Evolutionary conservation across 2,113 vertebrate species (phyloP).

Genomic region (Poicephalus meyeri): DNA sequence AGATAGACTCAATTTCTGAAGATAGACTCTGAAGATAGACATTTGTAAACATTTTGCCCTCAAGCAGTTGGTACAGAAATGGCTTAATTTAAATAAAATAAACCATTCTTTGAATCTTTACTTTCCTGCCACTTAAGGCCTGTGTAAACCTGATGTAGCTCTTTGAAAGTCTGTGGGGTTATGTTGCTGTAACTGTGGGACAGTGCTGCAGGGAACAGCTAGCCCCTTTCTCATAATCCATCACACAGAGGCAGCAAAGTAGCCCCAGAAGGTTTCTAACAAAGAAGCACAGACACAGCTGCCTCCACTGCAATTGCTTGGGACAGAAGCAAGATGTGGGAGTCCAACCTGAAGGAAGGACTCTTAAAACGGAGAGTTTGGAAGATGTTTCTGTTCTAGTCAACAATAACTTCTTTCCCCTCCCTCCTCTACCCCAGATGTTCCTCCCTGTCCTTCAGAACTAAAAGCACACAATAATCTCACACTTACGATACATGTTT

Average conservation of each 20-base stretch:
- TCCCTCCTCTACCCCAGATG: too few species aligned
- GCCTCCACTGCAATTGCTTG: background rate
- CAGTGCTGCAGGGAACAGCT: background rate
- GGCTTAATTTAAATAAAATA: background rate
- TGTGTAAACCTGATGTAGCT: background rate
- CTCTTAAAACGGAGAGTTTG: background rate
- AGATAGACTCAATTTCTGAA: background rate
- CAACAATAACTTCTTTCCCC: background rate
- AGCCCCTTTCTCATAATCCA: background rate
- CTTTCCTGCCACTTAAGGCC: background rate
- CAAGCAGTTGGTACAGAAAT: background rate
- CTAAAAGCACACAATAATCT: background rate
- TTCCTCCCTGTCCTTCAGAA: background rate
- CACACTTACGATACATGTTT: background rate
- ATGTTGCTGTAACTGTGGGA: background rate
- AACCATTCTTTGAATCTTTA: background rate
- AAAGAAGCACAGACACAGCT: rapidly evolving
- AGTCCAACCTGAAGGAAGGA: background rate
- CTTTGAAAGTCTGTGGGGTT: background rate
- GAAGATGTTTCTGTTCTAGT: background rate
- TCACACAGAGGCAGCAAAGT: background rate
- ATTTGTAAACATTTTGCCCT: background rate
- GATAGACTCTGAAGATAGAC: background rate
- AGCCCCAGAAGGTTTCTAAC: background rate
- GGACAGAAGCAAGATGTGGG: background rate